These are phyloP conservation scores for Neodiprion pinetum DNA, from an alignment of 1,140 invertebrate genomes.

Conservation along the genomic window DNA sequence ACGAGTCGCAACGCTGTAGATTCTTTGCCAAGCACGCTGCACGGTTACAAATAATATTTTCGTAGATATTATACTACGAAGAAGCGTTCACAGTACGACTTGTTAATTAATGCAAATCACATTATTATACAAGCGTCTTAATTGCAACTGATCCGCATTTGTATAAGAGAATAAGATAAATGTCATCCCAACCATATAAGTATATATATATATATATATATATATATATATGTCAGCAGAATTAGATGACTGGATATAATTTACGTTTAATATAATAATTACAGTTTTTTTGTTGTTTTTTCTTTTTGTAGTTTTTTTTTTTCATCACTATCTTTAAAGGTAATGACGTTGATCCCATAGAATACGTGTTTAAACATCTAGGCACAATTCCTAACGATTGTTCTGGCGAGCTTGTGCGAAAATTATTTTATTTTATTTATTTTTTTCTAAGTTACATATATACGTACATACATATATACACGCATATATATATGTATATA, in stretches of 20 bases:
- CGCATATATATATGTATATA: too few relatives aligned
- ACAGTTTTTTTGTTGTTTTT: conserved; percentile 1
- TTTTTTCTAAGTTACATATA: neutral
- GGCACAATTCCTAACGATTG: conserved; percentile 56
- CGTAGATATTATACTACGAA: too few relatives aligned
- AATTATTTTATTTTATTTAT: conserved; percentile 2
- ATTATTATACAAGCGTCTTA: neutral
- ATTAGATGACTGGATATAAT: conserved; percentile 10
- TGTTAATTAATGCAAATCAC: neutral
- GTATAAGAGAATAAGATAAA: neutral
- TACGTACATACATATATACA: too few relatives aligned
- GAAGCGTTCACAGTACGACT: too few relatives aligned
- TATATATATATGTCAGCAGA: neutral
- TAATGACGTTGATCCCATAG: conserved; percentile 53
- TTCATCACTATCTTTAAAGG: conserved; percentile 28
- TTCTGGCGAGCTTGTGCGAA: conserved; percentile 47
- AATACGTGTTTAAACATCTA: conserved; percentile 54
- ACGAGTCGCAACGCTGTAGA: too few relatives aligned
- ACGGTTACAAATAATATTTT: too few relatives aligned
- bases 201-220: conserved; percentile 9
- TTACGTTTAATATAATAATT: conserved; percentile 16
- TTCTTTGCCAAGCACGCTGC: too few relatives aligned
- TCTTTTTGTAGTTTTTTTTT: conserved; percentile 14
- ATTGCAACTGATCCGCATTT: neutral
- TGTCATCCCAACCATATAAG: neutral